Conservation (phyloP, 2,888 invertebrate genomes). For the Oscheius myriophilus region DNA sequence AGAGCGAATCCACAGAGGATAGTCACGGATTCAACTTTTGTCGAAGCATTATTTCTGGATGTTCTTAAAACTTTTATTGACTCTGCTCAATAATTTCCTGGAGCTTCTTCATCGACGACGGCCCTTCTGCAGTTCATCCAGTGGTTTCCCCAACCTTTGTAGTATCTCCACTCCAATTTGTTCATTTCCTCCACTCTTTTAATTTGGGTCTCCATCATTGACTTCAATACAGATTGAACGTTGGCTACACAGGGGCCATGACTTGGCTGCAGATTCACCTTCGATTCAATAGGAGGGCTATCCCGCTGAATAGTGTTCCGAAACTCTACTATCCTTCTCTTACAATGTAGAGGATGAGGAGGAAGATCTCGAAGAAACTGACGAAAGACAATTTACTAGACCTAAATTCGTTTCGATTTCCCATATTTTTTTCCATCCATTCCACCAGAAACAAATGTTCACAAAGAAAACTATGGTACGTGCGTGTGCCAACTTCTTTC, state of each 20-base stretch:
- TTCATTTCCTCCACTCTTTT: constrained; percentile 21
- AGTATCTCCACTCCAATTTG: constrained; percentile 16
- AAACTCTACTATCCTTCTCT: background rate
- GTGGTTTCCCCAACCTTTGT: constrained; percentile 1
- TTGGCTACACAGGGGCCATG: background rate
- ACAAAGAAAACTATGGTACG: too few species aligned
- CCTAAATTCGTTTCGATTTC: background rate
- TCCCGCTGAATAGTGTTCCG: background rate
- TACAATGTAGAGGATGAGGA: background rate
- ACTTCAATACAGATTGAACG: constrained; percentile 1
- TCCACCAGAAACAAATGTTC: too few species aligned
- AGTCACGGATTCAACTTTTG: too few species aligned
- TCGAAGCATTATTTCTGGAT: too few species aligned
- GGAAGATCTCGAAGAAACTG: constrained; percentile 7
- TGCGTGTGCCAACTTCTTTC: too few species aligned
- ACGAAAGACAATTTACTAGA: constrained; percentile 1
- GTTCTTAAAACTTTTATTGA: background rate
- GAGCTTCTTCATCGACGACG: constrained; percentile 9
- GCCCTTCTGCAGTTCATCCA: background rate
- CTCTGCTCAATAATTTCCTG: constrained; percentile 10
- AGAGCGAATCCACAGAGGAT: too few species aligned
- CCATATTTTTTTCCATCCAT: too few species aligned
- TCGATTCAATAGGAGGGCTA: too few species aligned
- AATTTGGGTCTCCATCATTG: constrained; percentile 11
- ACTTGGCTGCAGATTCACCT: too few species aligned